Evolutionary conservation across 2,888 invertebrate genomes (phyloP), one percentile per base, ranked within the genome.

Genomic region (Ophion ellenae): DNA sequence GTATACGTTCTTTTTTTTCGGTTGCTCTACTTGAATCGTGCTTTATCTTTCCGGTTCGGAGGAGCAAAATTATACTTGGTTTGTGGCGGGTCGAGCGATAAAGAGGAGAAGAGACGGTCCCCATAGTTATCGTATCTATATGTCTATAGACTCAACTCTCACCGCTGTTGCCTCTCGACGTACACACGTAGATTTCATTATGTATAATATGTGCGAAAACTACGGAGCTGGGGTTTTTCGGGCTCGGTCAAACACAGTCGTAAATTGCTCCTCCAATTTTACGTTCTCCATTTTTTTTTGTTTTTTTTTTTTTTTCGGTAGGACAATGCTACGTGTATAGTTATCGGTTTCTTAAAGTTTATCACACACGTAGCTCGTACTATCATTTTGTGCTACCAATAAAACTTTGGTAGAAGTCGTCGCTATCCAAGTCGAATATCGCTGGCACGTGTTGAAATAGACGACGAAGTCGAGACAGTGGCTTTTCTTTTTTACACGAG

Each of bases 1-100:
- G 6, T 20, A 57, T 76, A 59, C 32, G 20, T 28, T 24, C 20
- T 9, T 17, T 45, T 73, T 59, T 63, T 74, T 76, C 71, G 74
- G 74, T 78, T 71, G 79, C 70, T 77, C 75, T 67, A 69, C 83
- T 78, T 28, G 83, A 83, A 83, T 80, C 81, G 83, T 86, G 86
- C 83, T 86, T 86, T 86, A 86, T 86, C 86, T 86, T 83, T 83
- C 83, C 77, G 80, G 74, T 80, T 83, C 80, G 80, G 6, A 81
- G 81, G 69, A 86, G 77, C 64, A 70, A 83, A 86, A 83, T 86
- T 86, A 77, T 83, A 83, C 83, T 81, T 14, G 73, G 73, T 61
- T 66, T 63, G 20, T 36, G 74, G 69, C 63, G 74, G 79, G 45
- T 64, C 47, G 28, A 45, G 32, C 77, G 80, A 74, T 64, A n/a